phyloP scores from a whole-genome alignment of 2,797 vertebrate species.

The Cheirogaleus major region DNA sequence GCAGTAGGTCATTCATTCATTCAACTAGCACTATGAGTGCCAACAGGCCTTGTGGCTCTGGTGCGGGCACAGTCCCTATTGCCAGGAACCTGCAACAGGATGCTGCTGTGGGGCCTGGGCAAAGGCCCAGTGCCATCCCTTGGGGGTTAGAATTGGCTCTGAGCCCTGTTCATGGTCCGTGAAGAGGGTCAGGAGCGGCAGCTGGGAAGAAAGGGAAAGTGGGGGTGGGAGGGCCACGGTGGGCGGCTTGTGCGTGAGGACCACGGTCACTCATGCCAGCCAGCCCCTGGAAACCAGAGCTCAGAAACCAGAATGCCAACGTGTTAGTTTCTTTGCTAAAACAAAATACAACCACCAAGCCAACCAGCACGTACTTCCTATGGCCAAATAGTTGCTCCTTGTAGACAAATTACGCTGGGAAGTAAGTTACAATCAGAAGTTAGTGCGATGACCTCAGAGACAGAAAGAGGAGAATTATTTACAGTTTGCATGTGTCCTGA shows the following conservation, averaged over 20 bases:
- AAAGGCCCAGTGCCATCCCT: not conserved
- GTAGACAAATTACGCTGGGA: not conserved
- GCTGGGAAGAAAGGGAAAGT: not conserved
- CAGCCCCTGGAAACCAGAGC: not conserved
- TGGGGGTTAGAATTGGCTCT: not conserved
- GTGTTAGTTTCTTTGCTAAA: not conserved
- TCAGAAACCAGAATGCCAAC: not conserved
- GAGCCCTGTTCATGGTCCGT: not conserved
- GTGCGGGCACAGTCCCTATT: not conserved
- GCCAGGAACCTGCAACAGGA: not conserved
- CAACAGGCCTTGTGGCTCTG: not conserved
- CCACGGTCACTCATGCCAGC: not conserved
- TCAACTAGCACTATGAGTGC: not conserved
- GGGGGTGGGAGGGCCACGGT: not conserved
- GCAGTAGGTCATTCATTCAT: not conserved
- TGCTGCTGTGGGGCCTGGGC: fast-evolving
- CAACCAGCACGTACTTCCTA: not conserved
- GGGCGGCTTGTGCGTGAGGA: not conserved
- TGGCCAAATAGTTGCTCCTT: not conserved
- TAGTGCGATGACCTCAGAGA: not conserved
- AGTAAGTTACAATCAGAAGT: not conserved
- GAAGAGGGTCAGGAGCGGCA: not conserved
- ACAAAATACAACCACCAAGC: not conserved
- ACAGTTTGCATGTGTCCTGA: not conserved
- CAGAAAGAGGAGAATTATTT: not conserved